phyloP scores from a whole-genome alignment of 2,113 vertebrate species.

The human region GRCh38 chr7:48515001-48515500 shows the following conservation, averaged over 20 bases:
- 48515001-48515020: not conserved
- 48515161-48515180: not conserved
- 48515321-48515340: not conserved
- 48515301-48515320: not conserved
- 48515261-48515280: not conserved
- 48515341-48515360: not conserved
- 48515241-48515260: accelerated
- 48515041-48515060: not conserved
- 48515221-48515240: not conserved
- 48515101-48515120: not conserved
- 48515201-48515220: not conserved
- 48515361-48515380: not conserved
- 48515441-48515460: not conserved
- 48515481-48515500: not conserved
- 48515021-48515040: too few species aligned
- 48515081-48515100: not conserved
- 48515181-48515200: not conserved
- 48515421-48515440: not conserved
- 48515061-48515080: not conserved
- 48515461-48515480: accelerated
- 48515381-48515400: not conserved
- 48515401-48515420: not conserved
- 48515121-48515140: not conserved
- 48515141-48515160: not conserved
- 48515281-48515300: not conserved